Evolutionary conservation across 2,888 invertebrate genomes (phyloP).

Genomic region (Drosophila paranaensis): DNA sequence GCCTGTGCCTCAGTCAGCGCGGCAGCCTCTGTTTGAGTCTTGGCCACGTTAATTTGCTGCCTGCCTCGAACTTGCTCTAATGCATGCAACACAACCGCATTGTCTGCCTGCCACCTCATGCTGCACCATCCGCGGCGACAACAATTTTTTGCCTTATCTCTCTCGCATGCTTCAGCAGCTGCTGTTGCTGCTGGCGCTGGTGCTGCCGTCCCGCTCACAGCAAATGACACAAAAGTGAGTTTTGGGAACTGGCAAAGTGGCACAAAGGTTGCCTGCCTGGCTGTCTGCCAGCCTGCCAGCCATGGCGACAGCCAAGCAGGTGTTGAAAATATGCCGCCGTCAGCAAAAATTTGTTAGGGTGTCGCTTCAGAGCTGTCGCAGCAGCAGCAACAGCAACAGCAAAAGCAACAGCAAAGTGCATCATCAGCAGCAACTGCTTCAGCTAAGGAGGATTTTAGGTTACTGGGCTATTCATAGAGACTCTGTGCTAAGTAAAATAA

Average conservation of each 20-base stretch:
- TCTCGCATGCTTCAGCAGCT: slow-evolving; percentile 9
- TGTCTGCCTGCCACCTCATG: slow-evolving; percentile 23
- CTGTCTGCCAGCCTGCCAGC: slow-evolving; percentile 47
- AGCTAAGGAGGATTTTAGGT: slow-evolving; percentile 67
- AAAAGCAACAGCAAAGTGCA: slow-evolving; percentile 32
- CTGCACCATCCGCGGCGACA: slow-evolving; percentile 67
- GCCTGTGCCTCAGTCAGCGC: no score
- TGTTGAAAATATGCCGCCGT: slow-evolving; percentile 77
- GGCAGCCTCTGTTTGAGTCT: slow-evolving; percentile 16
- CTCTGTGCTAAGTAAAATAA: not conserved
- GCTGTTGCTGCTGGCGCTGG: not conserved
- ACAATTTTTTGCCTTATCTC: slow-evolving; percentile 62
- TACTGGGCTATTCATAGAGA: slow-evolving; percentile 48
- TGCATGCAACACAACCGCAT: slow-evolving; percentile 65
- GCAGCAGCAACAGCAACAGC: slow-evolving; percentile 14
- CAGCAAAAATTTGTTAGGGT: slow-evolving; percentile 64
- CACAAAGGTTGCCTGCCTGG: slow-evolving; percentile 75
- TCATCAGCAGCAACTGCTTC: slow-evolving; percentile 22
- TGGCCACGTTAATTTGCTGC: slow-evolving; percentile 72
- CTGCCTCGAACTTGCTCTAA: slow-evolving; percentile 75
- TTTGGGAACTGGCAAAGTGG: slow-evolving; percentile 80
- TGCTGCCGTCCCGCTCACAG: slow-evolving; percentile 13
- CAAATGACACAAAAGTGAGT: slow-evolving; percentile 77
- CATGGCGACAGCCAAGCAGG: slow-evolving; percentile 65
- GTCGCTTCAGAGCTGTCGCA: slow-evolving; percentile 36